Evolutionary conservation across 2,888 invertebrate genomes (phyloP), one percentile per base, ranked within the genome.

Genomic region (Lasius fuliginosus): DNA sequence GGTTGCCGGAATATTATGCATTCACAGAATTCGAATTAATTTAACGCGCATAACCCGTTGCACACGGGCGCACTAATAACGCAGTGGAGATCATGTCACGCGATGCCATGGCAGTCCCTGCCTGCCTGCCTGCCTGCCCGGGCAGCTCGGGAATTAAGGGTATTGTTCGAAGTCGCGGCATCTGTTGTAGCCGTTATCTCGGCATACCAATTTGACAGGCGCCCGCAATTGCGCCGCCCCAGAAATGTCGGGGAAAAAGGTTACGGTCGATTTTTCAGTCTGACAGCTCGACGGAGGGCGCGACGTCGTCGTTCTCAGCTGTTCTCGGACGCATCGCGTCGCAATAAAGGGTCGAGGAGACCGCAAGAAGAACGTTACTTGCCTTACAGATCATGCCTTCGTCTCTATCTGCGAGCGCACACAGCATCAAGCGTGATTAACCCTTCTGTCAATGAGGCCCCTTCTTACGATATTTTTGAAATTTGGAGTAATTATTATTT

Each of bases 381-480:
- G 18, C 42, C 46, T 23, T 23, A 23, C 23, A 30, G 23, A 33
- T 30, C 46, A 27, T 9, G 53, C 58, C 46, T 58, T 5, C 56
- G 53, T 84, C 84, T 67, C 76, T 82, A 65, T 68, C 74, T 69
- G 36, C 36, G 53, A 82, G 46, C 33, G 82, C 82, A 83, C 87
- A 82, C 87, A 87, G 83, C 73, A 84, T 86, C 75, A 85, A 58
- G 83, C 62, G 85, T 89, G 87, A 90, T 87, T 87, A 23, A 23
- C 0, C 23, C 23, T 23, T 23, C 23, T 23, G 23, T 23, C 23
- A 0, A 23, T 23, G 23, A 23, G 23, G 23, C 23, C 23, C 23
- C 23, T 23, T 23, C 23, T 23, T 23, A 23, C 23, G 23, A 23
- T 23, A 23, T 23, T 23, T 23, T 23, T 23, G 23, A 23, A 23